These are phyloP conservation scores for Sesamia nonagrioides DNA, from an alignment of 1,140 invertebrate species.

Conservation along the genomic window DNA sequence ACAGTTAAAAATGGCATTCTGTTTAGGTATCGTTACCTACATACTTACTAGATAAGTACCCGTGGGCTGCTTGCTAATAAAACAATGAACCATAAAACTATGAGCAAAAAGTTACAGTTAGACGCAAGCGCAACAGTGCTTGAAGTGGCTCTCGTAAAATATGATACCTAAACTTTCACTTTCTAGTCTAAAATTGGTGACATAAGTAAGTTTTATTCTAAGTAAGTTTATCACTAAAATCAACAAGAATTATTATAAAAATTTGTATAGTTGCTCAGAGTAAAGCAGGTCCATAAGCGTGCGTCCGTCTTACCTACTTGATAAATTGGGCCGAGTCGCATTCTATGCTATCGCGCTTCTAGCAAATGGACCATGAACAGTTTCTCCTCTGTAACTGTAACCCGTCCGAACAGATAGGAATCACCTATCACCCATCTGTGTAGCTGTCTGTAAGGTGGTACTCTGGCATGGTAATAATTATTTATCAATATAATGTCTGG, in stretches of 20 bases:
- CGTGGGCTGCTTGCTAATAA: too few relatives aligned
- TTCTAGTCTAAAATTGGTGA: too few relatives aligned
- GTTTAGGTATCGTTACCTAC: too few relatives aligned
- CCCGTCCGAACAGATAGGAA: slow-evolving; percentile 27
- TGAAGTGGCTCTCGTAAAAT: too few relatives aligned
- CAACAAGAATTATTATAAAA: not conserved
- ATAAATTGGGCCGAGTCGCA: slow-evolving; percentile 29
- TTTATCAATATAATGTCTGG: not conserved
- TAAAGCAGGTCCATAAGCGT: not conserved
- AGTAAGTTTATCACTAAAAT: not conserved
- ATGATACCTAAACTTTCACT: too few relatives aligned
- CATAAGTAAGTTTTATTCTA: too few relatives aligned
- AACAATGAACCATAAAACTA: too few relatives aligned
- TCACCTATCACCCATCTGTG: slow-evolving; percentile 10
- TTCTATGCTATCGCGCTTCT: not conserved
- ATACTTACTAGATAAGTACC: too few relatives aligned
- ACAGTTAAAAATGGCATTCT: too few relatives aligned
- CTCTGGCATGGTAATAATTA: not conserved
- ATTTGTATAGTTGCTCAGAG: not conserved
- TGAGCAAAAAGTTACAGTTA: too few relatives aligned
- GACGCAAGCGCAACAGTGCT: too few relatives aligned
- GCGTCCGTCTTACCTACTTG: slow-evolving; percentile 1
- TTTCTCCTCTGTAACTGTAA: slow-evolving; percentile 39
- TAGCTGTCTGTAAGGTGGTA: not conserved
- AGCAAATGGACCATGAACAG: slow-evolving; percentile 41